Conservation (phyloP, 2,797 vertebrate genomes). For the Ispidina picta region DNA sequence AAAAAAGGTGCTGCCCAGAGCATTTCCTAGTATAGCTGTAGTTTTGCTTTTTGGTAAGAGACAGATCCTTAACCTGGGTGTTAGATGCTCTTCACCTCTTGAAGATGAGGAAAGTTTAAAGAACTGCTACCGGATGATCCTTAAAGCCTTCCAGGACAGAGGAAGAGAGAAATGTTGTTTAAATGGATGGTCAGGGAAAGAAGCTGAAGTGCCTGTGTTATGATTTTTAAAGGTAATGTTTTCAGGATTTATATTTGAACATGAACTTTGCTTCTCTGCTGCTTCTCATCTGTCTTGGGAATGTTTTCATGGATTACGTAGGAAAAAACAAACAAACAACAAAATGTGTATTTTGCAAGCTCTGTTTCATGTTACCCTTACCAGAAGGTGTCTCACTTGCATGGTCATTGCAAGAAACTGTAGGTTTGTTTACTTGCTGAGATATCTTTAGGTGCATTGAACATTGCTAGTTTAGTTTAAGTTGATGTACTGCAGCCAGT, state of each 20-base stretch:
- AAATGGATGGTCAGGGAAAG: rapidly evolving
- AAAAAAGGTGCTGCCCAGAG: not conserved
- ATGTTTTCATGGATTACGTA: not conserved
- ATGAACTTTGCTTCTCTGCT: not conserved
- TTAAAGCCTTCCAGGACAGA: not conserved
- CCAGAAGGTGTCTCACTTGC: slow-evolving; percentile 71
- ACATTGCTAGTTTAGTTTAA: not conserved
- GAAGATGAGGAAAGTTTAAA: not conserved
- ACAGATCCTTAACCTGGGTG: not conserved
- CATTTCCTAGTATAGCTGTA: not conserved
- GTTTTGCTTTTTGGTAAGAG: not conserved
- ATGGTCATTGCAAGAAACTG: slow-evolving; percentile 27
- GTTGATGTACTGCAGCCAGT: not conserved
- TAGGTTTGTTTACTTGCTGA: not conserved
- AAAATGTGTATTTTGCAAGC: not conserved
- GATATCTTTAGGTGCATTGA: not conserved
- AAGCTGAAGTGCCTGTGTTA: not conserved
- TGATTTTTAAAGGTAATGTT: not conserved
- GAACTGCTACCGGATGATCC: not conserved
- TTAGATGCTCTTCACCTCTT: not conserved
- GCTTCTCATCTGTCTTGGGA: not conserved
- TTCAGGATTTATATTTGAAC: not conserved
- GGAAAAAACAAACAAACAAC: not conserved
- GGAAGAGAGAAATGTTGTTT: not conserved
- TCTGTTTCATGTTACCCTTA: slow-evolving; percentile 48